Conservation (phyloP, 2,113 vertebrate genomes). For the Tympanuchus pallidicinctus region DNA sequence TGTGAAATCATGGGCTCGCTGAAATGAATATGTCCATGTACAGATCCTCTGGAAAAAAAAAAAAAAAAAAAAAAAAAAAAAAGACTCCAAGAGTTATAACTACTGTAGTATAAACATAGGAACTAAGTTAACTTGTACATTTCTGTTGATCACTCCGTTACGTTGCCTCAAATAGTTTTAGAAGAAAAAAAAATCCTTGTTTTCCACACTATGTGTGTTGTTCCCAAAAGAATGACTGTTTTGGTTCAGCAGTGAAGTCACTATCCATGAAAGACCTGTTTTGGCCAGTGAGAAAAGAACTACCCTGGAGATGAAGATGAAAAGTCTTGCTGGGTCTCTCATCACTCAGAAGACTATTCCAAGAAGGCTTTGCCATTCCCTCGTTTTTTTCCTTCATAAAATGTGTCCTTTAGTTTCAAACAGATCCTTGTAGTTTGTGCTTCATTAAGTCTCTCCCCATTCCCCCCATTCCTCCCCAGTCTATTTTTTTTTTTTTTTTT, state of each 20-base stretch:
- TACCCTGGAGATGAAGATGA: slow-evolving; percentile 81
- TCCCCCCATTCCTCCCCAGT: slow-evolving; percentile 72
- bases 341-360: slow-evolving; percentile 85
- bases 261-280: slow-evolving; percentile 87
- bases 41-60: slow-evolving; percentile 85
- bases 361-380: slow-evolving; percentile 90
- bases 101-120: slow-evolving; percentile 99
- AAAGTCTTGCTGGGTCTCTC: slow-evolving; percentile 80
- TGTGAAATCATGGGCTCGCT: slow-evolving; percentile 96
- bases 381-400: slow-evolving; percentile 89
- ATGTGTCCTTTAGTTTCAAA: slow-evolving; percentile 93
- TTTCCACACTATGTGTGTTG: slow-evolving; percentile 99
- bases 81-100: slow-evolving; percentile 99
- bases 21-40: slow-evolving; percentile 86
- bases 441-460: slow-evolving; percentile 86
- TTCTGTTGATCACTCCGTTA: slow-evolving; percentile 97
- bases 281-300: slow-evolving; percentile 86
- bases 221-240: slow-evolving; percentile 97
- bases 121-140: slow-evolving; percentile 99
- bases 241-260: slow-evolving; percentile 89
- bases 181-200: slow-evolving; percentile 94
- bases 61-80: slow-evolving; percentile 89
- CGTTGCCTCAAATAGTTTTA: slow-evolving; percentile 99
- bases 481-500: slow-evolving; percentile 73
- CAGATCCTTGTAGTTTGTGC: slow-evolving; percentile 91